A percentile compares a stretch with the other conserved stretches of the same genome.
These are phyloP conservation scores for Mythimna ferrago DNA, from an alignment of 2,888 invertebrate species.

Conservation along the genomic window DNA sequence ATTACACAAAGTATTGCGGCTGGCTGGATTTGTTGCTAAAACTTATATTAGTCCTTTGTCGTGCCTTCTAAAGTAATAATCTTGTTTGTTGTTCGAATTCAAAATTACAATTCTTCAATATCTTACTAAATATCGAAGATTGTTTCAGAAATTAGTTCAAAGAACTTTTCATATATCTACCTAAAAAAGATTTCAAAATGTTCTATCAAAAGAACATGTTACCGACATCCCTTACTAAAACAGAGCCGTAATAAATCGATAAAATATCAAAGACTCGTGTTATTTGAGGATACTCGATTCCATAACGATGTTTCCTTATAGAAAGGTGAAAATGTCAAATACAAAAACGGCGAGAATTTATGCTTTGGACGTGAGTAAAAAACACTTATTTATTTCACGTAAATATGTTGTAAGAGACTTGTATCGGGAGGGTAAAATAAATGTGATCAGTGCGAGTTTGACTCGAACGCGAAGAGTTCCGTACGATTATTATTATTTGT, in stretches of 20 bases:
- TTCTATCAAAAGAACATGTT: conserved; percentile 39
- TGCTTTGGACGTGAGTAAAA: conserved; percentile 42
- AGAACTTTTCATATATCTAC: neutral
- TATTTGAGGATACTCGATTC: conserved; percentile 60
- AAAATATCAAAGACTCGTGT: conserved; percentile 57
- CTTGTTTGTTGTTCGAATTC: neutral
- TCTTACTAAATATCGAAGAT: neutral
- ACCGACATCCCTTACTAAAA: conserved; percentile 40
- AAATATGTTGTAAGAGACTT: conserved; percentile 29
- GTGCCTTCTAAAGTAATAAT: neutral
- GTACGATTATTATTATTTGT: too few species aligned
- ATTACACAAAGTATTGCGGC: too few species aligned
- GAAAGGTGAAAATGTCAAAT: conserved; percentile 60
- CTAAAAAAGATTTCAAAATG: neutral
- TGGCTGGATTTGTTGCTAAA: too few species aligned
- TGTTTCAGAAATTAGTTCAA: neutral
- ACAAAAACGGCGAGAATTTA: conserved; percentile 49
- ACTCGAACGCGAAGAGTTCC: too few species aligned
- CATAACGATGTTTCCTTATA: conserved; percentile 58
- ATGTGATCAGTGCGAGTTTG: too few species aligned
- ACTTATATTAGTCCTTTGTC: too few species aligned
- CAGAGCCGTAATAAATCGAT: conserved; percentile 47
- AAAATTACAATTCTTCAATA: too few species aligned
- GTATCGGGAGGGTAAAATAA: conserved; percentile 5
- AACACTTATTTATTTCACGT: conserved; percentile 36